phyloP scores from a whole-genome alignment of 2,888 invertebrate genomes.

The Hypselothyrea guttata region DNA sequence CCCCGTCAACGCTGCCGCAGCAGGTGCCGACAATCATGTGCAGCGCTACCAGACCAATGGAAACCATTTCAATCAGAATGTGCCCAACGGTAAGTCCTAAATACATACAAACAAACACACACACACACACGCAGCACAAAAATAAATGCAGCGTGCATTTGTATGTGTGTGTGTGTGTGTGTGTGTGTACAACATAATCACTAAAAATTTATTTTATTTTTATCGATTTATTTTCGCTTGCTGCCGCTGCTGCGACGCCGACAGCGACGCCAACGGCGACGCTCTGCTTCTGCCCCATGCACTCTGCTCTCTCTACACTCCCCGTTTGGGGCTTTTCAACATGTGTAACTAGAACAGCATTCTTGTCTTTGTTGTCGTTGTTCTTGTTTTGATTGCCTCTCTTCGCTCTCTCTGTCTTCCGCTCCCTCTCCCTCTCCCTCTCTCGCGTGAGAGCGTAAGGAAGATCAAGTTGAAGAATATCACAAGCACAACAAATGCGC shows the following conservation, averaged over 20 bases:
- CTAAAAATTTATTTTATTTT: conserved; percentile 78
- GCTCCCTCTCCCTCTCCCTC: too few relatives aligned
- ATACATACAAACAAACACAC: conserved; percentile 2
- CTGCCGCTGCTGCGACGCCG: conserved; percentile 43
- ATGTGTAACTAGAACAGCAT: conserved; percentile 46
- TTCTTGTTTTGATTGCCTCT: conserved; percentile 12
- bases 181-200: conserved; percentile 71
- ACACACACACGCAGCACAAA: conserved; percentile 4
- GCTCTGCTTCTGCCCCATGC: conserved; percentile 53
- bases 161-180: conserved; percentile 19
- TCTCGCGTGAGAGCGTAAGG: not conserved
- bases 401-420: too few relatives aligned
- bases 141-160: conserved; percentile 58
- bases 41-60: conserved; percentile 83
- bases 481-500: conserved; percentile 22
- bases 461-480: conserved; percentile 37
- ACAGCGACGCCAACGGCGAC: conserved; percentile 46
- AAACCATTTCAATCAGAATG: conserved; percentile 83
- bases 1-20: conserved; percentile 77
- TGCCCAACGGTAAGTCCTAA: conserved; percentile 80
- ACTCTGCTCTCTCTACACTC: conserved; percentile 30
- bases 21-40: conserved; percentile 80
- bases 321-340: conserved; percentile 50
- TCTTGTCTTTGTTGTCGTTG: conserved; percentile 29
- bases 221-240: conserved; percentile 76